These are phyloP conservation scores for Sebastes iracundus DNA, from an alignment of 2,797 vertebrate species.

Conservation along the genomic window DNA sequence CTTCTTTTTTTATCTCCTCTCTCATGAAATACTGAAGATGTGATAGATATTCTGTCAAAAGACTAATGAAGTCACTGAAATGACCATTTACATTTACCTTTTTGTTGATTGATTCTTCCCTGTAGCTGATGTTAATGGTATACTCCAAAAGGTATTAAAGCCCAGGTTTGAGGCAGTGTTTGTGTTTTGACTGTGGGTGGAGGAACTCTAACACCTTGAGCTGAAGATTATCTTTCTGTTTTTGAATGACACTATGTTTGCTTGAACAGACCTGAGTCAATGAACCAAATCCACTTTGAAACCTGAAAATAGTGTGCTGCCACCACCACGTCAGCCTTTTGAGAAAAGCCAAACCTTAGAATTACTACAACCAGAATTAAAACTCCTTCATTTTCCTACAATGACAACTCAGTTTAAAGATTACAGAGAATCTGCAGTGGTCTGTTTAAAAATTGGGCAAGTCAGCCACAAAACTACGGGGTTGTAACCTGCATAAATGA, in stretches of 20 bases:
- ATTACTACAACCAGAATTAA: not conserved
- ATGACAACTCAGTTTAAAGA: not conserved
- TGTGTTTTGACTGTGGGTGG: not conserved
- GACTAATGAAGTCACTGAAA: not conserved
- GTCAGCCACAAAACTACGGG: rapidly evolving
- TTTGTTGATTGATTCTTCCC: not conserved
- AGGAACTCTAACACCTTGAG: not conserved
- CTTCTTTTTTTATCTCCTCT: not conserved
- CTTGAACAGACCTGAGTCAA: not conserved
- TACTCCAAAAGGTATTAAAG: not conserved
- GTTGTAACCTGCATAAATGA: not conserved
- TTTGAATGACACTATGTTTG: not conserved
- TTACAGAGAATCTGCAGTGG: not conserved
- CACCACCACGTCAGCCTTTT: not conserved
- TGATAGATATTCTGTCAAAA: not conserved
- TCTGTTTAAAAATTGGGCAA: not conserved
- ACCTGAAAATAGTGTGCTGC: too few species aligned
- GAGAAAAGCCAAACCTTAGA: not conserved
- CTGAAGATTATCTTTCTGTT: not conserved
- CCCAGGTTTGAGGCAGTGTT: not conserved
- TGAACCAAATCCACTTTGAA: not conserved
- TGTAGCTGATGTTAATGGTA: not conserved
- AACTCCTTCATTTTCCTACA: not conserved
- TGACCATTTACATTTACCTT: not conserved
- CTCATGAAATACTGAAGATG: not conserved